phyloP scores from a whole-genome alignment of 30 jellyfish, hydroid and myxozoan genomes.

The Mastigias papua region DNA sequence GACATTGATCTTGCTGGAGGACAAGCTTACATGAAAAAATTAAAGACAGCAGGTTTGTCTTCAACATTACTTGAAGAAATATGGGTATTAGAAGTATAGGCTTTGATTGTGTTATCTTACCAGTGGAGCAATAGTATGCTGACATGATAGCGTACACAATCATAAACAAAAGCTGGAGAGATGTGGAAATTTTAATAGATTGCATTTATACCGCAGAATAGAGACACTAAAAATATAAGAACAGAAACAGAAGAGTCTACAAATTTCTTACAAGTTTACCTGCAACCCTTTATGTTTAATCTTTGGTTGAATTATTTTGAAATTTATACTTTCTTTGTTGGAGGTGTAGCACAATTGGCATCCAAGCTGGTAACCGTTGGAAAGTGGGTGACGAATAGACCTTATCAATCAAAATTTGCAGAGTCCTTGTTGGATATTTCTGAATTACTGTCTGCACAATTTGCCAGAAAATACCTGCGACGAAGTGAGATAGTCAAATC shows the following conservation, averaged over 20 bases:
- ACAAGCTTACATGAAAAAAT: conserved; percentile 45
- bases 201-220: background rate
- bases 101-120: background rate
- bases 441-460: background rate
- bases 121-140: background rate
- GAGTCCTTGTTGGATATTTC: conserved; percentile 41
- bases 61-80: background rate
- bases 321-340: background rate
- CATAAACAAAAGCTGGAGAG: background rate
- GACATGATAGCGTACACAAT: background rate
- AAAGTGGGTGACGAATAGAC: conserved; percentile 65
- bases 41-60: conserved; percentile 64
- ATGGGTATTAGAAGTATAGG: background rate
- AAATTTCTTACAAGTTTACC: background rate
- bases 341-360: conserved; percentile 37
- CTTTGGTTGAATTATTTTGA: background rate
- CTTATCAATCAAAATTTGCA: conserved; percentile 29
- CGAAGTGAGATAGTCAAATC: conserved; percentile 17
- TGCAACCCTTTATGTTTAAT: background rate
- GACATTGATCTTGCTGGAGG: conserved; percentile 69
- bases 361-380: conserved; percentile 14
- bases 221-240: background rate
- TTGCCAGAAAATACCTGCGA: conserved; percentile 39
- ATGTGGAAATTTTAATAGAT: background rate
- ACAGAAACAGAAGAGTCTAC: background rate